Evolutionary conservation across 1,140 invertebrate genomes (phyloP).

Genomic region (Cotesia glomerata): DNA sequence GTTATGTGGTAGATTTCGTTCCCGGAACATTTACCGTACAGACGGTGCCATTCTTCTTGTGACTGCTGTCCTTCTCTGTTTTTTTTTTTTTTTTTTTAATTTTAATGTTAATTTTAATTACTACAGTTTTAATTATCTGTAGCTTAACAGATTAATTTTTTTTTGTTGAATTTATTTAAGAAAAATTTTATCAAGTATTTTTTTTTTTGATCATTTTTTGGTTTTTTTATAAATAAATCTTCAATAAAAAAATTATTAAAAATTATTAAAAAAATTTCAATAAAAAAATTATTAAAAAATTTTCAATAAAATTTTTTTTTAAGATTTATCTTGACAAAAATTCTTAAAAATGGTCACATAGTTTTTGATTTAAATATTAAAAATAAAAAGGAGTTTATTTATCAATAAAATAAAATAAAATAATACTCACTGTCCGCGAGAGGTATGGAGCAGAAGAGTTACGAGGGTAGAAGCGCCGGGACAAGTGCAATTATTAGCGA

Average conservation of each 20-base stretch:
- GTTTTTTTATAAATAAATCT: too few species aligned
- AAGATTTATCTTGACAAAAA: too few species aligned
- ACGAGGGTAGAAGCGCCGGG: conserved; percentile 96
- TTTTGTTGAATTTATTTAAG: too few species aligned
- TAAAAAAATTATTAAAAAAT: too few species aligned
- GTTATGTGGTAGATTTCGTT: conserved; percentile 99
- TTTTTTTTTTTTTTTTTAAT: conserved; percentile 6
- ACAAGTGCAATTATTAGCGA: conserved; percentile 97
- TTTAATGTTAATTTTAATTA: background rate
- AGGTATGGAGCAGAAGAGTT: conserved; percentile 93
- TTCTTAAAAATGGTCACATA: too few species aligned
- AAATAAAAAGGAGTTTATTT: conserved; percentile 10
- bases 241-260: too few species aligned
- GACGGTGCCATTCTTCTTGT: conserved; percentile 94
- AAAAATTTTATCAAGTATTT: too few species aligned
- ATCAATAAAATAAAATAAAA: conserved; percentile 22
- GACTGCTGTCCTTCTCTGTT: conserved; percentile 94
- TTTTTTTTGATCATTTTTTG: too few species aligned
- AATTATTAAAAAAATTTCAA: too few species aligned
- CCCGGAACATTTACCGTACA: conserved; percentile 96
- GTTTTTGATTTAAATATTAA: background rate
- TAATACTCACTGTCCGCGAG: conserved; percentile 88
- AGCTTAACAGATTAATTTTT: too few species aligned
- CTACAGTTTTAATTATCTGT: background rate
- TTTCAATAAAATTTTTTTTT: too few species aligned